These are phyloP conservation scores for Chaetura pelagica DNA, from an alignment of 2,113 vertebrate species.

Conservation along the genomic window DNA sequence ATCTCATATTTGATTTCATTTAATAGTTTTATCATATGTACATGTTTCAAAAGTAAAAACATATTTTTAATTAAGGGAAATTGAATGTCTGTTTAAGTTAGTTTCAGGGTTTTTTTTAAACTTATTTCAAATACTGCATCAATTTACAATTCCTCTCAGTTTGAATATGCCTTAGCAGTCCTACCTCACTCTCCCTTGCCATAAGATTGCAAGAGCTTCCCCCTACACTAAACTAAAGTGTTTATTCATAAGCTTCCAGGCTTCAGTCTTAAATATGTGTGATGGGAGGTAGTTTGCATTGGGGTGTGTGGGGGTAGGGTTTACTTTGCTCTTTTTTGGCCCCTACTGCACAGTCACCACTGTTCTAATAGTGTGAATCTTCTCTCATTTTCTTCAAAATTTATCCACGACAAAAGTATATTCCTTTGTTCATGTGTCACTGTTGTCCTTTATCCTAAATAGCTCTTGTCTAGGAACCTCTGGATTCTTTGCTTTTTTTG, in stretches of 20 bases:
- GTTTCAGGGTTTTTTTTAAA: background rate
- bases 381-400: background rate
- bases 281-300: background rate
- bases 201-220: background rate
- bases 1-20: background rate
- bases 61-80: background rate
- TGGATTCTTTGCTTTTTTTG: background rate
- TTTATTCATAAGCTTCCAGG: background rate
- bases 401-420: background rate
- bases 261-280: background rate
- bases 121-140: background rate
- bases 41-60: background rate
- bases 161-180: background rate
- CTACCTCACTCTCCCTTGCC: background rate
- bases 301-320: rapidly evolving
- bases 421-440: background rate
- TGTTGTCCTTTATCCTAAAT: background rate
- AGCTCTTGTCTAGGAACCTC: background rate
- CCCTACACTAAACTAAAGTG: background rate
- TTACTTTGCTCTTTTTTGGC: background rate
- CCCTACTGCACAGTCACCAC: background rate
- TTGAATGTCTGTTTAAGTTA: background rate
- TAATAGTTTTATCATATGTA: background rate
- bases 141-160: background rate
- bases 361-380: background rate